Base-by-base conservation (phyloP, 92 coral and sea anemone species). In the Nematostella vectensis region DNA sequence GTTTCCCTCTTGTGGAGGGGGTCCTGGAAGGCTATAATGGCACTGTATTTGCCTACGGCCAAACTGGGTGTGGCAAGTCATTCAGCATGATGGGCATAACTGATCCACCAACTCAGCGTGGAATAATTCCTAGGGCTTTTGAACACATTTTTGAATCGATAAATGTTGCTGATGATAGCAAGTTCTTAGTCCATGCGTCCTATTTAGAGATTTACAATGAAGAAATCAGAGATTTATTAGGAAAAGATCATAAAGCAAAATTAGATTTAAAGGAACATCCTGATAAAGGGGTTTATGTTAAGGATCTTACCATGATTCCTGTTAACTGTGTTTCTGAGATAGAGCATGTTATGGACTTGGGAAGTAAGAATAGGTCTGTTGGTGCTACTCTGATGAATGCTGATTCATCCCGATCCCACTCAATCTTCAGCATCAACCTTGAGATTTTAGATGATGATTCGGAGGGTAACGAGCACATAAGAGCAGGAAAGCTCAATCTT, bases 351-450 rank as follows among this genome's bases (percentile, higher is more conserved):
- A 91, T 91, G 98, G 93, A 77, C 12, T 72, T 91, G 3, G 98
- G 98, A 26, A 83, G 95, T 61, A 87, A 78, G 48, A 91, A 91
- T 59, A 81, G 98, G 1, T 91, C 98, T 11, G 98, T 91, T 24
- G 98, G 98, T 31, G 78, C 98, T 13, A 91, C 98, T 0, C 80
- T 91, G 21, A 91, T 91, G 98, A 91, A 91, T 63, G 98, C 98
- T 2, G 98, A 91, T 54, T 91, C 98, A 8, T 91, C 98, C 3
- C 78, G 98, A 18, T 91, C 98, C 9, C 98, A 91, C 58, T 91
- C 98, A 33, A 91, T 91, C 26, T 91, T 91, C 49, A 78, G 88
- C 23, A 91, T 91, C 56, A 81, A 81, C 51, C 47, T 91, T 29
- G 98, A 91, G 58, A 86, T 91, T 70, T 75, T 86, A 57, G 98